Percentiles rank a stretch among this genome's conserved stretches.
These are phyloP conservation scores for Illadopsis cleaveri DNA, from an alignment of 2,113 vertebrate species.

Conservation along the genomic window DNA sequence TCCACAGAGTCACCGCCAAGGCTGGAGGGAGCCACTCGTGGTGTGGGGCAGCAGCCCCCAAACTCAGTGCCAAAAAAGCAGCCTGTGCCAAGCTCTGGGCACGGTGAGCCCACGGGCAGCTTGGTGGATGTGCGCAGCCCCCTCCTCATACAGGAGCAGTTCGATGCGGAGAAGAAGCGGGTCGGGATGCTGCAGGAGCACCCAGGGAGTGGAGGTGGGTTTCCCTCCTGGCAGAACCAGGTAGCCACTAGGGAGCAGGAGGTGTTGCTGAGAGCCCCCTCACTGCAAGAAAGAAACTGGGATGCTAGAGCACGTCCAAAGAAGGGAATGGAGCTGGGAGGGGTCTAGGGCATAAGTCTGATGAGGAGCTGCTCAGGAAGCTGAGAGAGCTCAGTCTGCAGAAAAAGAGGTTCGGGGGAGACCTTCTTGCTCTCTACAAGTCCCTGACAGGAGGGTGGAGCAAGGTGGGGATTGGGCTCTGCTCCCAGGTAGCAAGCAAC, in stretches of 20 bases:
- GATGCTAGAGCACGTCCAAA: not conserved
- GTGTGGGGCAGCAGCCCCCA: not conserved
- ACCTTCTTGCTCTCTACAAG: accelerated
- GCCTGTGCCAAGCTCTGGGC: not conserved
- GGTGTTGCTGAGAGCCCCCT: not conserved
- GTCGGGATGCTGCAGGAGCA: accelerated
- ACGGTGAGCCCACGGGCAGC: accelerated
- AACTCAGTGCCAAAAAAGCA: accelerated
- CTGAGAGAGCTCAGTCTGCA: not conserved
- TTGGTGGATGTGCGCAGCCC: not conserved
- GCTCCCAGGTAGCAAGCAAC: not conserved
- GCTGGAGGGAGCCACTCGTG: accelerated
- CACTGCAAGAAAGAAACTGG: not conserved
- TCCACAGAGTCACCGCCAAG: not conserved
- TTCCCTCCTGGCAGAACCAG: not conserved
- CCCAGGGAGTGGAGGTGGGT: not conserved
- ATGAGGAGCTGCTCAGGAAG: not conserved
- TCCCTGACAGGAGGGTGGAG: not conserved
- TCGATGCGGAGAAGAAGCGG: not conserved
- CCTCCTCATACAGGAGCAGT: not conserved
- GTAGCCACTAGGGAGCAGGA: not conserved
- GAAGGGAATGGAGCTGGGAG: not conserved
- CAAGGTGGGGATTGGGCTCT: not conserved
- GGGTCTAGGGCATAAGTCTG: not conserved
- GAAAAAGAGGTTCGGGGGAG: not conserved